Base-by-base conservation (phyloP, 2,888 invertebrate species). In the Agapostemon virescens region DNA sequence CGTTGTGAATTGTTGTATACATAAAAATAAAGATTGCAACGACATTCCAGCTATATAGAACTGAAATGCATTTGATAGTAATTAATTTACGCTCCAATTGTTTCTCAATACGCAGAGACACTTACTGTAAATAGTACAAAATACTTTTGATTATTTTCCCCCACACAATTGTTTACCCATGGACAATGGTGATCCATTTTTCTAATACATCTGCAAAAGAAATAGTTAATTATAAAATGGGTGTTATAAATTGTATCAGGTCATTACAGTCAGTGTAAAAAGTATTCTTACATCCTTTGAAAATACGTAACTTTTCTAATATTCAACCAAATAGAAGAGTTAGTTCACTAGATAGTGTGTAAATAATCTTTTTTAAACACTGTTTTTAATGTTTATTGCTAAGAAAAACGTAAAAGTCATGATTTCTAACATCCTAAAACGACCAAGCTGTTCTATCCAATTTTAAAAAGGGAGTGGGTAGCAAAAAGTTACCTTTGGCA, bases 131-230 rank as follows among this genome's bases (percentile, higher is more conserved):
- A 99, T 74, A 99, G 94, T 77, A 99, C 98, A 94, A 99, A 99
- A 93, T 97, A 99, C 93, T 99, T 99, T 94, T 99, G 99, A 94
- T 99, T 99, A 92, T 97, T 98, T 93, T 99, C 99, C 30, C 99
- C 99, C 2, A 99, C 98, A 93, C 99, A 99, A 93, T 99, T 99
- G 92, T 99, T 99, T 13, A 99, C 98, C 98, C 98, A 99, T 0
- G 99, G 99, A 93, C 97, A 97, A 90, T 97, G 97, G 92, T 97
- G 97, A 90, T 97, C 97, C 97, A 97, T 97, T 93, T 97, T 97
- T 84, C 95, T 93, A 82, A 97, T 96, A 92, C 96, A 97, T 88
- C 96, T 94, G 86, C 88, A 93, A 92, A 93, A 92, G 82, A 77
- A 66, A 26, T 17, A 74, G n/a, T 33, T 17, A 55, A 33, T 15